Evolutionary conservation across 2,113 vertebrate genomes (phyloP).

Genomic region (Rostratula benghalensis): DNA sequence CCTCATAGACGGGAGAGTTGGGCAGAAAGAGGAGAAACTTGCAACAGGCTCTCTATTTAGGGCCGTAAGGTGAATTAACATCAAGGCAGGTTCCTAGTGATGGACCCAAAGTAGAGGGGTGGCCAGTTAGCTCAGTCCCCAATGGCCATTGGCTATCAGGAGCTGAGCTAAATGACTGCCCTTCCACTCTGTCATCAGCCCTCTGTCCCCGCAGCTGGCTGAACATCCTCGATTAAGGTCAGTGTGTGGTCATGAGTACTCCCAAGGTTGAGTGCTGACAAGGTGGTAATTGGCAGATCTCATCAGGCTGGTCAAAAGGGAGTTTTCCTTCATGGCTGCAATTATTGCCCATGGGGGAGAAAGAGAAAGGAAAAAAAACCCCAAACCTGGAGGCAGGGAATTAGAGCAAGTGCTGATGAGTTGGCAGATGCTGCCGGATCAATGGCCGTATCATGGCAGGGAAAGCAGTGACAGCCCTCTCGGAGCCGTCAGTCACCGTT

Average conservation of each 20-base stretch:
- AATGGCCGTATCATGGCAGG: neutral
- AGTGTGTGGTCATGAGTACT: neutral
- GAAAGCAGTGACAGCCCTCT: neutral
- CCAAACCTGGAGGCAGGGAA: neutral
- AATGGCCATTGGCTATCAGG: neutral
- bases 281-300: neutral
- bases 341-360: neutral
- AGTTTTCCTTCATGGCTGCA: neutral
- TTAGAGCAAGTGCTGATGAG: neutral
- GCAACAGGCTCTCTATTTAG: neutral
- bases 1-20: accelerated
- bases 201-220: neutral
- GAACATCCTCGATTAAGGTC: neutral
- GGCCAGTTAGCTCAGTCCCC: neutral
- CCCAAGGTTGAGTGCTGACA: neutral
- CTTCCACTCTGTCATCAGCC: neutral
- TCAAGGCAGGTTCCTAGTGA: neutral
- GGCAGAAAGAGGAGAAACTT: neutral
- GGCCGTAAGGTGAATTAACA: neutral
- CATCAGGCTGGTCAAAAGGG: neutral
- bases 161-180: neutral
- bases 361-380: neutral
- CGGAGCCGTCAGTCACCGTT: neutral
- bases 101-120: neutral
- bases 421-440: slow-evolving; percentile 33